Conservation (phyloP, 2,888 invertebrate species). For the Patella caerulea region DNA sequence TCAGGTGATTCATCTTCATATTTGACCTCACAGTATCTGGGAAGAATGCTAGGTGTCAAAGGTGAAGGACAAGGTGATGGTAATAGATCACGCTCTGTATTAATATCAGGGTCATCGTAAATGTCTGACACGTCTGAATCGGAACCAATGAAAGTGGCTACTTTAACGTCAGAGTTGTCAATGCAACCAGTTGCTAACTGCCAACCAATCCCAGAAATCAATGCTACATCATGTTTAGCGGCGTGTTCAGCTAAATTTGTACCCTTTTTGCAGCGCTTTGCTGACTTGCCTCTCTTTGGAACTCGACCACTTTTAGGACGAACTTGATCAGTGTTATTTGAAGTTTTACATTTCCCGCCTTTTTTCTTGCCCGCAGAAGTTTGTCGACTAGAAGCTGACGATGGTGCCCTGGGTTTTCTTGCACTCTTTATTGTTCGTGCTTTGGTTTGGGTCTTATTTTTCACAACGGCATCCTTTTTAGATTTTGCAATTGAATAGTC, state of each 20-base stretch:
- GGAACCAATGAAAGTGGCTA: constrained; percentile 43
- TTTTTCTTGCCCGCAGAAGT: constrained; percentile 48
- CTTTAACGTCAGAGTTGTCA: constrained; percentile 55
- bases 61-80: constrained; percentile 18
- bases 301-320: constrained; percentile 57
- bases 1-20: constrained; percentile 4
- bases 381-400: constrained; percentile 41
- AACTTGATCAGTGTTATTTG: constrained; percentile 43
- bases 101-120: neutral
- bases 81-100: constrained; percentile 11
- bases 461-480: constrained; percentile 38
- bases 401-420: constrained; percentile 40
- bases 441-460: constrained; percentile 45
- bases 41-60: constrained; percentile 24
- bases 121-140: constrained; percentile 47
- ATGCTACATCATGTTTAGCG: constrained; percentile 53
- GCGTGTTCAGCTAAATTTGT: constrained; percentile 44
- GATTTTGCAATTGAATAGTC: constrained; percentile 44
- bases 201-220: constrained; percentile 66
- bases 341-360: constrained; percentile 48
- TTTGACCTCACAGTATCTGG: constrained; percentile 1
- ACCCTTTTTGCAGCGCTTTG: constrained; percentile 42
- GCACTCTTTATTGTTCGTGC: constrained; percentile 42
- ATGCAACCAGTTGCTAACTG: constrained; percentile 59
- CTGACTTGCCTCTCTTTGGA: constrained; percentile 47